Evolutionary conservation across 1,140 invertebrate genomes (phyloP), one percentile per base, ranked within the genome.

Genomic region (Drosophila malerkotliana): DNA sequence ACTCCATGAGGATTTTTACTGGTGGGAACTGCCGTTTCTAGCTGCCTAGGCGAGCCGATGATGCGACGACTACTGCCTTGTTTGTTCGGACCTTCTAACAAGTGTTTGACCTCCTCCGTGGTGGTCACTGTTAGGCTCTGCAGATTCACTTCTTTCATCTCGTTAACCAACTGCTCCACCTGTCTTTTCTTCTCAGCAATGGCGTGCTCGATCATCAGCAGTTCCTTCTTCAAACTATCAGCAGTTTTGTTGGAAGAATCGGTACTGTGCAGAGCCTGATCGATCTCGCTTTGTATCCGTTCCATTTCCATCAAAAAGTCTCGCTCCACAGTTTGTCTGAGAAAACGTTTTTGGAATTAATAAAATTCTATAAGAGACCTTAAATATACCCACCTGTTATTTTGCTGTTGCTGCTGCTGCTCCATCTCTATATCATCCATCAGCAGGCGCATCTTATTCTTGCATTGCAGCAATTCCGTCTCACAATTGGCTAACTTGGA

Each of bases 1-100:
- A 99, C 97, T 24, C 98, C 98, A 89, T 98, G 97, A 39, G 97
- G 97, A 93, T 98, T 98, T 92, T 98, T 98, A 92, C 96, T 98
- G 14, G 97, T 98, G 44, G 97, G 97, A 48, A 98, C 97, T 34
- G 97, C 97, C 92, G 97, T 98, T 92, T 98, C 97, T 39, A 98
- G 92, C 92, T 98, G 97, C 71, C 97, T 93, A 37, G 97, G 97
- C 30, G 97, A 97, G 14, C 97, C 97, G 77, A 98, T 96, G 92
- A 98, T 98, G 92, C 97, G 95, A 55, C 97, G 94, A 48, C 96
- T 96, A 92, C 96, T 98, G 48, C 97, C 97, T 41, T 96, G 95
- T 92, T 97, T 96, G 79, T 95, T 95, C 57, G 95, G 94, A 73
- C 96, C 95, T 93, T 97, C 96, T 28, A 97, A 91, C 47, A 97